Evolutionary conservation across 1,140 invertebrate genomes (phyloP).

Genomic region (Nilaparvata lugens): DNA sequence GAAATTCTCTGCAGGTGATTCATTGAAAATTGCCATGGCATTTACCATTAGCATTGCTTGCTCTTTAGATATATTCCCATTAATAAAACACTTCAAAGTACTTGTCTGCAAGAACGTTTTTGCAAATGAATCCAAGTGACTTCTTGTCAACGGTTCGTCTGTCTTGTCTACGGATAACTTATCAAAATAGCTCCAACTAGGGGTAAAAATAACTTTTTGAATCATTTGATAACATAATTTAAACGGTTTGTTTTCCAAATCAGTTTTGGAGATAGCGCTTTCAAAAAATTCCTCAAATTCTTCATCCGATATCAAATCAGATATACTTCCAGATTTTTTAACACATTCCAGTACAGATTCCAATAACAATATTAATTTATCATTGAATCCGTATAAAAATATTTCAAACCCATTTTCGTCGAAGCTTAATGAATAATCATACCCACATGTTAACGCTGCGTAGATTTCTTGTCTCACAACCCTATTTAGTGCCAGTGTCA

Average conservation of each 20-base stretch:
- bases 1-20: slow-evolving; percentile 27
- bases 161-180: slow-evolving; percentile 48
- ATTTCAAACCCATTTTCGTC: slow-evolving; percentile 58
- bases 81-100: slow-evolving; percentile 58
- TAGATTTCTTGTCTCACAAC: slow-evolving; percentile 63
- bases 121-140: slow-evolving; percentile 44
- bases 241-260: slow-evolving; percentile 42
- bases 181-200: slow-evolving; percentile 52
- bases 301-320: slow-evolving; percentile 33
- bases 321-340: slow-evolving; percentile 30
- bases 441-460: slow-evolving; percentile 62
- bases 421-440: slow-evolving; percentile 48
- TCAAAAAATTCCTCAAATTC: slow-evolving; percentile 58
- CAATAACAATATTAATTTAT: slow-evolving; percentile 52
- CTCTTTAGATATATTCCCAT: slow-evolving; percentile 61
- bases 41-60: slow-evolving; percentile 46
- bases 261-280: slow-evolving; percentile 39
- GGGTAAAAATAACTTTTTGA: slow-evolving; percentile 47
- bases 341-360: slow-evolving; percentile 32
- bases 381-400: slow-evolving; percentile 61
- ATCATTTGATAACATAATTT: slow-evolving; percentile 56
- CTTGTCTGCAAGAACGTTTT: slow-evolving; percentile 45
- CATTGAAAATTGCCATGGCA: slow-evolving; percentile 34
- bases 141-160: slow-evolving; percentile 45
- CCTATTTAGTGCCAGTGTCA: slow-evolving; percentile 47